phyloP scores from a whole-genome alignment of 1,140 invertebrate species.

The Oreohelix idahoensis region DNA sequence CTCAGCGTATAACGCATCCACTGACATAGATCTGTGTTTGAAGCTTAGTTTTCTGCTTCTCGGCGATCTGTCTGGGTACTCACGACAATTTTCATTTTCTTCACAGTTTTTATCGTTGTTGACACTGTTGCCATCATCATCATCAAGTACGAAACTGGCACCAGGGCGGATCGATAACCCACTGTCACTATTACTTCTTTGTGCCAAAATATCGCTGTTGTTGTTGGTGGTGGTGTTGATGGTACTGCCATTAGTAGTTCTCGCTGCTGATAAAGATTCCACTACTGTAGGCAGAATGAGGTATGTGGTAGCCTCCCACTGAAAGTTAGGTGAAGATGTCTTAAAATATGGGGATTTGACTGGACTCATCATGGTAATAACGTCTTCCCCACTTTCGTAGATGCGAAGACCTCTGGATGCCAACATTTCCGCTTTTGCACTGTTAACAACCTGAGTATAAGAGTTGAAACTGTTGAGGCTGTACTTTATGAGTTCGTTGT shows the following conservation, averaged over 20 bases:
- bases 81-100: not conserved
- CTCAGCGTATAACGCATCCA: slow-evolving; percentile 13
- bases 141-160: too few relatives aligned
- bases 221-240: not conserved
- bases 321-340: slow-evolving; percentile 11
- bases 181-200: slow-evolving; percentile 31
- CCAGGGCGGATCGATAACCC: not conserved
- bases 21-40: slow-evolving; percentile 17
- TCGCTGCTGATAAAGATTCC: not conserved
- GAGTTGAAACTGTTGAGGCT: not conserved
- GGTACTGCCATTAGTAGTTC: not conserved
- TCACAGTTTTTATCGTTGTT: not conserved
- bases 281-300: slow-evolving; percentile 28
- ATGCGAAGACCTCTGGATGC: slow-evolving; percentile 31
- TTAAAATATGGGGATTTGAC: slow-evolving; percentile 6
- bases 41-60: not conserved
- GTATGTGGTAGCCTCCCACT: slow-evolving; percentile 31
- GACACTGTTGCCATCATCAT: not conserved
- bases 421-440: slow-evolving; percentile 15
- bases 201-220: not conserved
- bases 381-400: slow-evolving; percentile 17
- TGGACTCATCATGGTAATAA: slow-evolving; percentile 3
- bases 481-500: not conserved
- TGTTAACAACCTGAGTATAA: not conserved
- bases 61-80: not conserved